phyloP scores from a whole-genome alignment of 2,888 invertebrate genomes.

The Melanophora roralis region DNA sequence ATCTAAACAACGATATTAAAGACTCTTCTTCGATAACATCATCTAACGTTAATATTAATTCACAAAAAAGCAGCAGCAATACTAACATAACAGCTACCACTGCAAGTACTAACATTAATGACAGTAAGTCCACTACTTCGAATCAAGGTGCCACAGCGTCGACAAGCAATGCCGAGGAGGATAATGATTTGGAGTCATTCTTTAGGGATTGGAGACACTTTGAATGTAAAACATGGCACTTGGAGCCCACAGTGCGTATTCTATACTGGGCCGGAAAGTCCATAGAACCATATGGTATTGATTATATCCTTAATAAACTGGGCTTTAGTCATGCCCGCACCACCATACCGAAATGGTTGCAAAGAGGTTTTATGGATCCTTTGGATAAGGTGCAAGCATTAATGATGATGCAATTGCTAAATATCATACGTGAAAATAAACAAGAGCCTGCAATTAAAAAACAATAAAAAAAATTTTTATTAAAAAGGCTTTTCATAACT shows the following conservation, averaged over 20 bases:
- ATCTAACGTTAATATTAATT: constrained; percentile 51
- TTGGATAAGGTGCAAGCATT: constrained; percentile 93
- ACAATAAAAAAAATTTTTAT: constrained; percentile 59
- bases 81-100: constrained; percentile 43
- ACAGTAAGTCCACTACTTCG: constrained; percentile 32
- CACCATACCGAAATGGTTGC: constrained; percentile 99
- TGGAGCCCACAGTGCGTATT: constrained; percentile 93
- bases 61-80: constrained; percentile 41
- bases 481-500: constrained; percentile 41
- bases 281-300: constrained; percentile 98
- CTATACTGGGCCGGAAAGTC: constrained; percentile 95
- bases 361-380: constrained; percentile 98
- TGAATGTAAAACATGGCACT: constrained; percentile 96
- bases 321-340: constrained; percentile 98
- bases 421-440: constrained; percentile 79
- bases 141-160: constrained; percentile 9
- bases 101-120: constrained; percentile 18
- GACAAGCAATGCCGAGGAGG: constrained; percentile 1
- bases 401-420: constrained; percentile 85
- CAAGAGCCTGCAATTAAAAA: constrained; percentile 67
- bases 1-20: constrained; percentile 61
- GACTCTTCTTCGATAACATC: constrained; percentile 50
- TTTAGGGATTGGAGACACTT: constrained; percentile 93
- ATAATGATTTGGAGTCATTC: constrained; percentile 80
- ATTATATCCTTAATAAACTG: constrained; percentile 97